These are phyloP conservation scores for Onchidella celtica DNA, from an alignment of 2,888 invertebrate species.

Conservation along the genomic window DNA sequence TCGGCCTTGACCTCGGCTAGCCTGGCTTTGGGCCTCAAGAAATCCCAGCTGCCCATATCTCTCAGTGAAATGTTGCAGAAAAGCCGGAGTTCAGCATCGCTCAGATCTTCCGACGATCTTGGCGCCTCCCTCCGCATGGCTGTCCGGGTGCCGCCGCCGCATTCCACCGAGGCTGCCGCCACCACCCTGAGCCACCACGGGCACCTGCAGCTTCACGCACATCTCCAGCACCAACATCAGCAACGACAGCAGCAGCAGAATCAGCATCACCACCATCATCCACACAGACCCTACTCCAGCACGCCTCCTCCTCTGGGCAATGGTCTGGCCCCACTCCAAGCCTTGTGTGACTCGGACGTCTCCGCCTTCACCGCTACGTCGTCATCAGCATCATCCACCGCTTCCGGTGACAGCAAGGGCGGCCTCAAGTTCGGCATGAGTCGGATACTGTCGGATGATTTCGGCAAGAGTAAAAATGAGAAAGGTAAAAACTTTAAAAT, in stretches of 20 bases:
- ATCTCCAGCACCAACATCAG: conserved; percentile 16
- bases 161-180: not conserved
- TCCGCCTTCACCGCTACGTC: conserved; percentile 54
- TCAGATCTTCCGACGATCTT: conserved; percentile 2
- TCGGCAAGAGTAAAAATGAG: conserved; percentile 50
- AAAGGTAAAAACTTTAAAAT: conserved; percentile 50
- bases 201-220: conserved; percentile 4
- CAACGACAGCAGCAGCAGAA: not conserved
- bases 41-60: conserved; percentile 21
- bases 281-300: conserved; percentile 19
- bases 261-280: conserved; percentile 17
- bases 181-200: not conserved
- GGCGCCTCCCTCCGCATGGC: conserved; percentile 7
- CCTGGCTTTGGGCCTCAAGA: conserved; percentile 25
- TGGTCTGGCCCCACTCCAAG: conserved; percentile 69
- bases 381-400: not conserved
- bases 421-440: conserved; percentile 54
- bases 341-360: conserved; percentile 65
- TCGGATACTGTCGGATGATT: conserved; percentile 54
- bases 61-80: conserved; percentile 29
- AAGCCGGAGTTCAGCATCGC: not conserved
- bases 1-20: conserved; percentile 16
- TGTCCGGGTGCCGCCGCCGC: not conserved
- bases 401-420: not conserved
- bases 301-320: conserved; percentile 32